A percentile compares a stretch with the other conserved stretches of the same genome.
phyloP scores from a whole-genome alignment of 2,888 invertebrate species.

The Flexamia atlantica region DNA sequence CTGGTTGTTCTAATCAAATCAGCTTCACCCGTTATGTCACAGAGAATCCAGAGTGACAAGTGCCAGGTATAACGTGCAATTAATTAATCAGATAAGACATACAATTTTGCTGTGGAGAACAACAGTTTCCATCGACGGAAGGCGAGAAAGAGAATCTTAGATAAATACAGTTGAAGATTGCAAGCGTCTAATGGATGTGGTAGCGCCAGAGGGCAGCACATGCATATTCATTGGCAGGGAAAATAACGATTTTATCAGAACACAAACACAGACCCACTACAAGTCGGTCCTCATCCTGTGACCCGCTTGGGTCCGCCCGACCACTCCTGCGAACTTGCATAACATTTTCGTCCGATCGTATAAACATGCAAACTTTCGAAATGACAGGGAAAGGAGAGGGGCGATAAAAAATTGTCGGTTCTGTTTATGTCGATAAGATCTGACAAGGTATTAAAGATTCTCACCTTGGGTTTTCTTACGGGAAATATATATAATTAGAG shows the following conservation, averaged over 20 bases:
- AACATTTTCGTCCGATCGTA: too few relatives aligned
- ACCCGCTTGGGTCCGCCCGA: neutral
- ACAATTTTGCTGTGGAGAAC: neutral
- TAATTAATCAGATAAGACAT: too few relatives aligned
- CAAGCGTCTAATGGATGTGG: neutral
- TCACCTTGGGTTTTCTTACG: too few relatives aligned
- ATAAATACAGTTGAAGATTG: neutral
- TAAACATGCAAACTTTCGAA: neutral
- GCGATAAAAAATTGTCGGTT: neutral
- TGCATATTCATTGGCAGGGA: slow-evolving; percentile 19
- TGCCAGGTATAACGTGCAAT: too few relatives aligned
- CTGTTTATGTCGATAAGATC: neutral
- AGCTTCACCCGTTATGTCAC: too few relatives aligned
- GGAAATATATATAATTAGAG: too few relatives aligned
- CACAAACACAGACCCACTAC: slow-evolving; percentile 20
- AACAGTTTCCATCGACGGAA: neutral
- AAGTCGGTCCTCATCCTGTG: neutral
- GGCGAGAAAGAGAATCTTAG: neutral
- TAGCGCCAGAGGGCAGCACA: neutral
- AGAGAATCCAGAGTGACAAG: too few relatives aligned
- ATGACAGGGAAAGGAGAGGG: neutral
- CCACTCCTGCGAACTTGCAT: too few relatives aligned
- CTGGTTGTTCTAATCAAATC: too few relatives aligned
- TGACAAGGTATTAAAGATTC: neutral
- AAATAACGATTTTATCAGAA: slow-evolving; percentile 3